Base-by-base conservation (phyloP, 2,113 vertebrate species). In the Loxodonta africana region DNA sequence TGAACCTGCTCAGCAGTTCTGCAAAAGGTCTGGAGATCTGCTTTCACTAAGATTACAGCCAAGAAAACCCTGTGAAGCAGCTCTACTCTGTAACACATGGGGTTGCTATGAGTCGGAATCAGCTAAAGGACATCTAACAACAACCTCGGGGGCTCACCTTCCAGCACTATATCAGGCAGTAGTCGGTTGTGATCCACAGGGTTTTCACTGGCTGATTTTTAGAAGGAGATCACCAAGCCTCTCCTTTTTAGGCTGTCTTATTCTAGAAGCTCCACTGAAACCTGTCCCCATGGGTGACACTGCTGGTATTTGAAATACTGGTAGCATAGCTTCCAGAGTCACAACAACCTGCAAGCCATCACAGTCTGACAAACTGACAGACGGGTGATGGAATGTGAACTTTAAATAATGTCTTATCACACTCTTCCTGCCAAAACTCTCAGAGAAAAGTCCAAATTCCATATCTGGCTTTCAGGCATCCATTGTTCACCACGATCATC, bases 351-450 rank as follows among this genome's bases (percentile, higher is more conserved):
- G n/a, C 71, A 73, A 37, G 18, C 71, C 33, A 18, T 15, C 33
- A 73, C 10, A 33, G 67, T n/a, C 15, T 33, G 1, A 33, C 11
- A n/a, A 9, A 33, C 1, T 11, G 53, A 17, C 53, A 57, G 67
- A n/a, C 18, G 21, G 71, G n/a, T 37, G 17, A 73, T 37, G n/a
- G 71, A 73, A n/a, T 1, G 8, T n/a, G 71, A 37, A 18, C n/a
- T 73, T 73, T 18, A 26, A 28, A 26, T 41, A 5, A 18, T 2
- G 10, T 41, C 48, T 37, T 11, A 15, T 17, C n/a, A 41, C 1
- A 4, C 1, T 73, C 1, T 44, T 14, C 3, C 7, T 1, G 17
- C 4, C 10, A 3, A 20, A 74, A 30, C 17, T 53, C 71, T 51
- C 4, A 7, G 57, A n/a, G 57, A 65, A 63, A 21, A 71, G 37